Evolutionary conservation across 2,797 vertebrate species (phyloP).

Genomic region (Hypotaenidia okinawae): DNA sequence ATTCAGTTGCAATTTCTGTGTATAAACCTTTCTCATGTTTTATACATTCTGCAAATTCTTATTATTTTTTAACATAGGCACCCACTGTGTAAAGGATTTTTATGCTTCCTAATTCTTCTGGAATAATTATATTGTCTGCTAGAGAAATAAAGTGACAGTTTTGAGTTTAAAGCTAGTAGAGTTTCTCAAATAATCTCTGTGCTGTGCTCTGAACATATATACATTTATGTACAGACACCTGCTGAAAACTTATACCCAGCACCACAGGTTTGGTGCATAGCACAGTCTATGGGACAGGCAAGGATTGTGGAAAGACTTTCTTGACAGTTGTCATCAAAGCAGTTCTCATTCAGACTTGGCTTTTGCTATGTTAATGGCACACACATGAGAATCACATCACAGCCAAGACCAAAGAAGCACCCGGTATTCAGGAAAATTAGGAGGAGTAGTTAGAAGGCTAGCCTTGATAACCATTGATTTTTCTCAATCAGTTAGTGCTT

Average conservation of each 20-base stretch:
- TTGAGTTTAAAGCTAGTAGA: not conserved
- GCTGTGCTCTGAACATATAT: not conserved
- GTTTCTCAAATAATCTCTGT: not conserved
- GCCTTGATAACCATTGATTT: not conserved
- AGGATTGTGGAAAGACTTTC: not conserved
- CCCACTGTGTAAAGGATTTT: not conserved
- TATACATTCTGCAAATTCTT: slow-evolving; percentile 25
- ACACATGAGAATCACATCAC: not conserved
- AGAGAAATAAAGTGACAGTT: slow-evolving; percentile 18
- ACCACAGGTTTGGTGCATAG: not conserved
- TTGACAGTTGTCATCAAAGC: not conserved
- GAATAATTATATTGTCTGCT: slow-evolving; percentile 30
- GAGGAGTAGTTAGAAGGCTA: not conserved
- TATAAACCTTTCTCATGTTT: slow-evolving; percentile 47
- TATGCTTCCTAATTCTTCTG: not conserved
- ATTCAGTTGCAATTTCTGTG: slow-evolving; percentile 24
- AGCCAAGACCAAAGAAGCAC: not conserved
- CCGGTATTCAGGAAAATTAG: not conserved
- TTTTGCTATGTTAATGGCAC: not conserved
- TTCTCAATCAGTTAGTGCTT: not conserved
- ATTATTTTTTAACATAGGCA: not conserved
- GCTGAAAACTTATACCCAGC: not conserved
- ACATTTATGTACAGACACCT: not conserved
- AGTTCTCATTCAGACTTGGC: not conserved
- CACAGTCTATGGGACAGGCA: not conserved